Percentiles rank a stretch among this genome's conserved stretches.
Conservation (phyloP, 2,797 vertebrate genomes). For the Prunella strophiata region DNA sequence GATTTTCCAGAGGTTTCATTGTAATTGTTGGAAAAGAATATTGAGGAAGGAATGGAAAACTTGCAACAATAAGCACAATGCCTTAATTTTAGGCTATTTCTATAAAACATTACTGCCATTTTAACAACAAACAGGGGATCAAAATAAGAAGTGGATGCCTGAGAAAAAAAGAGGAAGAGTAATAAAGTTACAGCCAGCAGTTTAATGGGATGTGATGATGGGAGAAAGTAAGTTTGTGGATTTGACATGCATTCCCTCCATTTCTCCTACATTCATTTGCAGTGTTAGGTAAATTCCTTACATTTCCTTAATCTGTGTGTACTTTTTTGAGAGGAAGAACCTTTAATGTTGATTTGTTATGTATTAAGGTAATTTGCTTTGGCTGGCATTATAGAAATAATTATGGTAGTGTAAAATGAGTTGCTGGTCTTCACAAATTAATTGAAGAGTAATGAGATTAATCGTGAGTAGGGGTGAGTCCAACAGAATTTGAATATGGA, state of each 20-base stretch:
- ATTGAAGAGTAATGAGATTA: conserved; percentile 30
- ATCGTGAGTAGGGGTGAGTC: neutral
- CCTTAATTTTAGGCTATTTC: conserved; percentile 49
- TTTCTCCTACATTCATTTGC: neutral
- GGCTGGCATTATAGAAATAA: conserved; percentile 20
- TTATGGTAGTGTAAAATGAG: neutral
- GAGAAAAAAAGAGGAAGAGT: neutral
- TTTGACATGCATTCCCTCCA: neutral
- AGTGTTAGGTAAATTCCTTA: neutral
- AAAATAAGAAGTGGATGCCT: neutral
- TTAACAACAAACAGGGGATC: neutral
- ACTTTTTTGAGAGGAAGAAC: neutral
- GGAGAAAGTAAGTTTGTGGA: neutral
- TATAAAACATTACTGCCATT: conserved; percentile 28
- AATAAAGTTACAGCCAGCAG: neutral
- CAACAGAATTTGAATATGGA: conserved; percentile 4
- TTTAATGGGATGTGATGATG: conserved; percentile 28
- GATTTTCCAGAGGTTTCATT: conserved; percentile 27
- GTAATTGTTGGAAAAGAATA: neutral
- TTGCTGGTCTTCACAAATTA: conserved; percentile 22
- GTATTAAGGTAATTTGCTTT: conserved; percentile 28
- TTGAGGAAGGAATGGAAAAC: neutral
- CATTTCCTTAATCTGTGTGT: neutral
- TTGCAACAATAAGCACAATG: neutral
- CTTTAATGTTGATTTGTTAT: conserved; percentile 7